Percentiles rank a stretch among this genome's conserved stretches.
Conservation (phyloP, 2,113 vertebrate genomes). For the Glaucidium brasilianum region DNA sequence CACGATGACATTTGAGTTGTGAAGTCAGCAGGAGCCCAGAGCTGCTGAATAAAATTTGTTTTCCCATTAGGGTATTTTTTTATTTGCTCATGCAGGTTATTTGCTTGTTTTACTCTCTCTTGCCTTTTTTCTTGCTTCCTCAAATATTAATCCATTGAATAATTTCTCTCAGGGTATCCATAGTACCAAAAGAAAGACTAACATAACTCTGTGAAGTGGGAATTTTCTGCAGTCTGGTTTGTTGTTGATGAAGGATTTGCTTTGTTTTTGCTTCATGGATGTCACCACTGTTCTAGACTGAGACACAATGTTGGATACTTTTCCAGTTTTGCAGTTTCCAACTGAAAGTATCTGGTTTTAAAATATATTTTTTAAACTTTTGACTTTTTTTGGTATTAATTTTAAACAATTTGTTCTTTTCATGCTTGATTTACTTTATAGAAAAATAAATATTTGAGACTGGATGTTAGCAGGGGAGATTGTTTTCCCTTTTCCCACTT, state of each 20-base stretch:
- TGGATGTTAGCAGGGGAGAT: neutral
- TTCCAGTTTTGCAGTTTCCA: neutral
- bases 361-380: neutral
- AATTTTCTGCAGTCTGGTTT: neutral
- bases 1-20: neutral
- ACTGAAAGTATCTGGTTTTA: neutral
- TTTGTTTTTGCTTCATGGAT: neutral
- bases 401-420: neutral
- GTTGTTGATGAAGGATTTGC: neutral
- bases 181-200: neutral
- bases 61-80: neutral
- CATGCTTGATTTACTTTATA: neutral
- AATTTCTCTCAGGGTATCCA: neutral
- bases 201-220: neutral
- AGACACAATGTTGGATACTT: neutral
- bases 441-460: conserved; percentile 4
- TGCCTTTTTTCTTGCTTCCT: neutral
- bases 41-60: neutral
- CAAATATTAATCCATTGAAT: neutral
- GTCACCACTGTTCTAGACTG: neutral
- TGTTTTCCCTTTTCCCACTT: neutral
- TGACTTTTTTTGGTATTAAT: neutral
- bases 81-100: neutral
- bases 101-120: neutral
- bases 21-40: neutral